These are phyloP conservation scores for Drosophila pegasa DNA, from an alignment of 2,888 invertebrate genomes.

Conservation along the genomic window DNA sequence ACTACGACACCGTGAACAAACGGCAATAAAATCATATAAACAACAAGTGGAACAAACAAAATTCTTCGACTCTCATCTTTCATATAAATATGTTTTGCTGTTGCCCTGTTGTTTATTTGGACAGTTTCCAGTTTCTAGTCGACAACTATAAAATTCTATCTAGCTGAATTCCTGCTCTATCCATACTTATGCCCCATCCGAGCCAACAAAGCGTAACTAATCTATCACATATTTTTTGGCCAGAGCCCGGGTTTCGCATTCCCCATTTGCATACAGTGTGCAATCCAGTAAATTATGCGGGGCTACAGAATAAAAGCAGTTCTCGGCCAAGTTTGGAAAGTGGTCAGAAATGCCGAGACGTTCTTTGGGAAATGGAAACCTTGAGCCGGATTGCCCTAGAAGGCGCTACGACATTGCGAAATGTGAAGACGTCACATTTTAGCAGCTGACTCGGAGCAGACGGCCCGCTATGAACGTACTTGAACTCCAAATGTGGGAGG, in stretches of 20 bases:
- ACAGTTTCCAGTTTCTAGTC: not conserved
- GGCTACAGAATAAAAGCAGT: conserved; percentile 43
- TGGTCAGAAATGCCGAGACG: conserved; percentile 43
- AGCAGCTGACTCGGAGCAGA: conserved; percentile 15
- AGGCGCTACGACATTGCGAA: conserved; percentile 37
- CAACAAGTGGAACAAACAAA: not conserved
- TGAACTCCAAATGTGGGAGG: conserved; percentile 47
- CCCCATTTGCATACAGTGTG: conserved; percentile 64
- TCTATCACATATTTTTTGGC: conserved; percentile 41
- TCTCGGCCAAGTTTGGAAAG: conserved; percentile 64
- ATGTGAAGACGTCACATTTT: conserved; percentile 47
- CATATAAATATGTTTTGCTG: not conserved
- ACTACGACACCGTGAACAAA: not conserved
- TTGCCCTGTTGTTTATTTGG: too few species aligned
- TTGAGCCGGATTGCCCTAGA: conserved; percentile 54
- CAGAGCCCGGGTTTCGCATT: conserved; percentile 28
- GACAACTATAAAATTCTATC: not conserved
- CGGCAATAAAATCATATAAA: not conserved
- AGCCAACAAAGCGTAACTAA: conserved; percentile 66
- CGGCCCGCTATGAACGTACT: conserved; percentile 53
- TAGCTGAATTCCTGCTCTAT: not conserved
- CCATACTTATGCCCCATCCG: conserved; percentile 17
- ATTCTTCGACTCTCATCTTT: not conserved
- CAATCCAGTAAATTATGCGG: conserved; percentile 46
- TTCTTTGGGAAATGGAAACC: conserved; percentile 63